Conservation (phyloP, 1,140 invertebrate genomes). For the Stenopsyche tienmushanensis region DNA sequence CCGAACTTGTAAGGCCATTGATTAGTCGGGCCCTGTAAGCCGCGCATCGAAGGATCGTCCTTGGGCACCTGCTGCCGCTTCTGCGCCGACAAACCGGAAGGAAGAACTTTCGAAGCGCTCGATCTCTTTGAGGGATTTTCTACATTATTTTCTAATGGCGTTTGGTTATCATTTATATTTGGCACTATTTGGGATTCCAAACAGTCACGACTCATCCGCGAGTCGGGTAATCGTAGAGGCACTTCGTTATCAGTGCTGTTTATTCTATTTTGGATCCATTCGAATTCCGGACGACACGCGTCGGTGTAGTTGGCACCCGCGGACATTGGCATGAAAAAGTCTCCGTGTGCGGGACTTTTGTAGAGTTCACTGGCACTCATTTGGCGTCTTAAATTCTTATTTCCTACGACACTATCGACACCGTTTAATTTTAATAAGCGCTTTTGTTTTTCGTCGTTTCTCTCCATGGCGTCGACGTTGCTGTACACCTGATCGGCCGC, state of each 20-base stretch:
- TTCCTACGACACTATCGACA: neutral
- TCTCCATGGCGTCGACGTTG: slow-evolving; percentile 21
- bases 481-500: slow-evolving; percentile 30
- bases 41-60: slow-evolving; percentile 10
- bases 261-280: slow-evolving; percentile 27
- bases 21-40: slow-evolving; percentile 5
- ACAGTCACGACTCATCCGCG: slow-evolving; percentile 28
- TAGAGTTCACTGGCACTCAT: slow-evolving; percentile 39
- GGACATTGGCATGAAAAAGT: slow-evolving; percentile 36
- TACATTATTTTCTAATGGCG: slow-evolving; percentile 34
- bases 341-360: slow-evolving; percentile 14
- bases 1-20: slow-evolving; percentile 31
- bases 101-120: slow-evolving; percentile 12
- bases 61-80: slow-evolving; percentile 14
- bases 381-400: slow-evolving; percentile 34
- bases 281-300: slow-evolving; percentile 34
- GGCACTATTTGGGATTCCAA: slow-evolving; percentile 40
- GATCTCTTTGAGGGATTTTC: slow-evolving; percentile 12
- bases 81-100: neutral
- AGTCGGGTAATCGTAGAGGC: slow-evolving; percentile 16
- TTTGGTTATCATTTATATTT: slow-evolving; percentile 37
- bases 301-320: slow-evolving; percentile 37
- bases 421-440: slow-evolving; percentile 17
- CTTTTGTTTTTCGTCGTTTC: slow-evolving; percentile 26
- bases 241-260: slow-evolving; percentile 24